Evolutionary conservation across 2,113 vertebrate species (phyloP), one percentile per base, ranked within the genome.

Genomic region (Bambusicola thoracicus): DNA sequence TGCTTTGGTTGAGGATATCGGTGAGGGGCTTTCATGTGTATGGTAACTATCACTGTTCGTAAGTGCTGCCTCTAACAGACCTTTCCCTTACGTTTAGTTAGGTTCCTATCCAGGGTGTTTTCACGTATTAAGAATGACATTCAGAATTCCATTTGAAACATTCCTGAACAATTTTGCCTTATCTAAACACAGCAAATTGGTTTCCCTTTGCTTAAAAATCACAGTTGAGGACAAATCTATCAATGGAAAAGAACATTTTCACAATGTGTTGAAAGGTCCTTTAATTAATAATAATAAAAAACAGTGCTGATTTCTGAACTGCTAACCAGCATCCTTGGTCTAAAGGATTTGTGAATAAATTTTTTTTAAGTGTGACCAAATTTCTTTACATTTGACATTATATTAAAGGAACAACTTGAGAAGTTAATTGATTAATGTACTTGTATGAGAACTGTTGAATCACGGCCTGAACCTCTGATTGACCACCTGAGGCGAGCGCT

Each of bases 131-230:
- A 13, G 13, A 86, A 30, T 36, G 11, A 3, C 24, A 40, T 66
- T 61, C 79, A 82, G 40, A 79, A 58, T 72, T 89, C 25, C 3
- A 9, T 48, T 72, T 89, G 53, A 40, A 89, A 81, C 86, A 74
- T 69, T 20, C 4, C 0, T 2, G 5, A 74, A 58, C 0, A 1
- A 51, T 61, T 77, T 53, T 86, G 38, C 24, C n/a, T 77, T 87
- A 49, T 5, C 3, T 20, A 82, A 38, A 38, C n/a, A 36, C 21
- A 75, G 4, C 40, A 36, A 8, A 24, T 30, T 65, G n/a, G 51
- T 89, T 76, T 86, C 41, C 53, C 51, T 70, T 6, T 19, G 27
- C 63, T 92, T 78, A 65, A 91, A 67, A 79, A 46, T 20, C 2
- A 13, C 46, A 59, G 27, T 27, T 68, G 30, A 68, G 76, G 30